These are phyloP conservation scores for Sebastes schlegelii DNA, from an alignment of 2,113 vertebrate genomes.

Conservation along the genomic window DNA sequence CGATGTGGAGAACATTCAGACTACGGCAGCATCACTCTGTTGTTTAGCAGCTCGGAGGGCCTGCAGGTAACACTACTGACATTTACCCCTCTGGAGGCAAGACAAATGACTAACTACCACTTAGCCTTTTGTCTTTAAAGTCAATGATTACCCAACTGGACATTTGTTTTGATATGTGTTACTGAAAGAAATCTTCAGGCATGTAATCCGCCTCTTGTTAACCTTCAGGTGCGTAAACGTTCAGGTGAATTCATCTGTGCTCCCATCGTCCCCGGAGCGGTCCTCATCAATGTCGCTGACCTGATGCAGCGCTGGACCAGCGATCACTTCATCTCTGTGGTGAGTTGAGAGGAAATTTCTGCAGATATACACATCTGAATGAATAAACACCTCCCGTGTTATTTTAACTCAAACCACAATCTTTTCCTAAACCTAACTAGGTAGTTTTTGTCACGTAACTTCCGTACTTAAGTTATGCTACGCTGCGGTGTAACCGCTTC, in stretches of 20 bases:
- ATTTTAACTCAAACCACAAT: no score
- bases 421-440: no score
- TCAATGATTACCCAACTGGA: neutral
- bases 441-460: no score
- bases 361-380: neutral
- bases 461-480: no score
- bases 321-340: conserved; percentile 80
- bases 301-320: conserved; percentile 87
- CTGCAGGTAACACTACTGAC: conserved; percentile 75
- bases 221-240: conserved; percentile 72
- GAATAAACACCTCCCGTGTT: no score
- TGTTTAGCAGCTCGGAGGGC: conserved; percentile 79
- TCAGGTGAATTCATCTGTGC: conserved; percentile 76
- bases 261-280: conserved; percentile 74
- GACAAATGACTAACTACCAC: neutral
- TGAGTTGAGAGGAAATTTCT: conserved; percentile 54
- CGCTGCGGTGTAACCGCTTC: no score
- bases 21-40: conserved; percentile 83
- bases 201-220: neutral
- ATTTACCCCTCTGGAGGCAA: neutral
- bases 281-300: conserved; percentile 84
- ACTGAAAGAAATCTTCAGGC: neutral
- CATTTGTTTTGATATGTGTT: neutral
- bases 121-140: neutral
- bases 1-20: conserved; percentile 85